phyloP scores from a whole-genome alignment of 1,140 invertebrate genomes.

The Anagrus nilaparvatae region DNA sequence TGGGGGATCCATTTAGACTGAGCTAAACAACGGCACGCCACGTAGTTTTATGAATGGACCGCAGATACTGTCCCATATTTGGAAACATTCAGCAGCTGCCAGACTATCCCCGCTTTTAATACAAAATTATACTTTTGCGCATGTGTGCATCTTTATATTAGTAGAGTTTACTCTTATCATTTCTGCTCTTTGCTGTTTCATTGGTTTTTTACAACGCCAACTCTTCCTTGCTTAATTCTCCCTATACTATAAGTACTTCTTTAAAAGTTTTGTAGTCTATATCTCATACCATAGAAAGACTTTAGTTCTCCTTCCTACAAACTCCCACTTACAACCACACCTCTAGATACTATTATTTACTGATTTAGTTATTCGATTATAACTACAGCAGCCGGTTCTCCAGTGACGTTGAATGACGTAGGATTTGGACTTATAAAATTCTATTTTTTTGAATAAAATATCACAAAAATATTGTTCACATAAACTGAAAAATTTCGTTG shows the following conservation, averaged over 20 bases:
- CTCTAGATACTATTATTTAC: conserved; percentile 4
- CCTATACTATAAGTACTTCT: background rate
- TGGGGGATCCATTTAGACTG: conserved; percentile 44
- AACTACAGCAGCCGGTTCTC: conserved; percentile 26
- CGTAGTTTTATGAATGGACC: conserved; percentile 57
- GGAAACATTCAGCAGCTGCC: conserved; percentile 40
- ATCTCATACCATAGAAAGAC: background rate
- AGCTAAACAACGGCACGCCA: conserved; percentile 40
- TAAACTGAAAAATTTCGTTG: too few relatives aligned
- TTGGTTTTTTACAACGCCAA: conserved; percentile 12
- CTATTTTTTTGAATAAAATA: too few relatives aligned
- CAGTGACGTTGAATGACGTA: conserved; percentile 39
- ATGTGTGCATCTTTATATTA: conserved; percentile 14
- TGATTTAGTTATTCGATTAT: conserved; percentile 5
- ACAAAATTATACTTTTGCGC: conserved; percentile 35
- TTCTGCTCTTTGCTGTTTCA: conserved; percentile 10
- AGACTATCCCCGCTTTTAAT: conserved; percentile 41
- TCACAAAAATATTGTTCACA: too few relatives aligned
- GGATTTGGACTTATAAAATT: too few relatives aligned
- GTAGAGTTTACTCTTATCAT: conserved; percentile 14
- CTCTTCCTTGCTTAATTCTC: conserved; percentile 11
- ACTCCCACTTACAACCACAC: conserved; percentile 7
- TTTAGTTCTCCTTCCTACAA: conserved; percentile 1
- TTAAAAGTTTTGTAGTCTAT: background rate
- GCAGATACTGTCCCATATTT: conserved; percentile 47